A percentile compares a stretch with the other conserved stretches of the same genome.
These are phyloP conservation scores for Pogonophryne albipinna DNA, from an alignment of 2,797 vertebrate species.

Conservation along the genomic window DNA sequence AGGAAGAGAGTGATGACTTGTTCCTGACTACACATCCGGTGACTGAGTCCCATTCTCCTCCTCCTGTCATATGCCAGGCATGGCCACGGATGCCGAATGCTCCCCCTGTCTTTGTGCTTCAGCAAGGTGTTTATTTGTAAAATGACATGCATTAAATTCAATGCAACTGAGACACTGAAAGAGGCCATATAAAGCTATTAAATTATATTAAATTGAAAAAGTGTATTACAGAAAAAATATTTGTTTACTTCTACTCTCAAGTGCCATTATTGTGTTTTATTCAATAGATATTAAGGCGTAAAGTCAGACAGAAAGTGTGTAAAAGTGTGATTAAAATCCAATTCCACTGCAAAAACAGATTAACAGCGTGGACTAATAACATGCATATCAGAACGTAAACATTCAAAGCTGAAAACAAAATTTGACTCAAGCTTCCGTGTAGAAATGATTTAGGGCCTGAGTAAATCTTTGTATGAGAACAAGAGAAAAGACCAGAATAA, in stretches of 20 bases:
- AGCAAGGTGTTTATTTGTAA: slow-evolving; percentile 58
- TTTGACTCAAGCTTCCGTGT: slow-evolving; percentile 22
- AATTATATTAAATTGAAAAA: neutral
- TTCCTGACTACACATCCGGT: slow-evolving; percentile 82
- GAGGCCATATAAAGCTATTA: neutral
- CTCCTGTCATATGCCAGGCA: slow-evolving; percentile 59
- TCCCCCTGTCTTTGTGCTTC: slow-evolving; percentile 48
- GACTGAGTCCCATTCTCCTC: slow-evolving; percentile 65
- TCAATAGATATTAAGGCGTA: neutral
- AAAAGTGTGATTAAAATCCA: neutral
- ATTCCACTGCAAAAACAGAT: slow-evolving; percentile 19
- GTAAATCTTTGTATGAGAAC: slow-evolving; percentile 11
- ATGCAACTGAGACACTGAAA: neutral
- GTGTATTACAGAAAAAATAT: neutral
- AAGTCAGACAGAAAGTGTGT: slow-evolving; percentile 10
- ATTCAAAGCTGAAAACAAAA: slow-evolving; percentile 13
- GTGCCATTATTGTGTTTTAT: neutral
- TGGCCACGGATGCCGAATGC: slow-evolving; percentile 62
- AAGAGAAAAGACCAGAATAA: slow-evolving; percentile 12
- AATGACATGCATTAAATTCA: slow-evolving; percentile 24
- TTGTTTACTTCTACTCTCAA: neutral
- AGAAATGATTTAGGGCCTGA: slow-evolving; percentile 6
- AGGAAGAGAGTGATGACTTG: slow-evolving; percentile 80
- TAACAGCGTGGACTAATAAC: slow-evolving; percentile 17
- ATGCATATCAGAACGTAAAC: slow-evolving; percentile 15